A percentile compares a stretch with the other conserved stretches of the same genome.
These are phyloP conservation scores for Bombus consobrinus DNA, from an alignment of 1,140 invertebrate species.

Conservation along the genomic window DNA sequence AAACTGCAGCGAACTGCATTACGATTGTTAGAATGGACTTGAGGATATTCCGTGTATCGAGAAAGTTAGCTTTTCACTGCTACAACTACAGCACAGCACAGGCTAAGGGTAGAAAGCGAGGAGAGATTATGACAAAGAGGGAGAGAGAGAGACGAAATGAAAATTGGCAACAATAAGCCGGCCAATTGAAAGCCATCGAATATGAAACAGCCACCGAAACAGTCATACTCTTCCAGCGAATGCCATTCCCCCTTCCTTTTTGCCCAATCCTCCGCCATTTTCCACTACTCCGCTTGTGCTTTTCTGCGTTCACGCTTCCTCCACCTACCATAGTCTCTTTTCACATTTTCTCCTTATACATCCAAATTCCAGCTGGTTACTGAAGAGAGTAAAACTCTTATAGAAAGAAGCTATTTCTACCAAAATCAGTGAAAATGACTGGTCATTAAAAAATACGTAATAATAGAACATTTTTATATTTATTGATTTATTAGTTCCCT, in stretches of 20 bases:
- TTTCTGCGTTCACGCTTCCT: no score
- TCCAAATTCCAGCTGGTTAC: not conserved
- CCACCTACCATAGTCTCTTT: not conserved
- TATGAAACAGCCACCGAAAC: slow-evolving; percentile 8
- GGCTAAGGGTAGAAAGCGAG: not conserved
- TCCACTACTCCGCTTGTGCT: not conserved
- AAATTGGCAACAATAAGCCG: slow-evolving; percentile 34
- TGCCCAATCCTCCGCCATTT: not conserved
- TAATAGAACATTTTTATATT: no score
- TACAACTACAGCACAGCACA: not conserved
- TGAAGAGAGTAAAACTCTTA: no score
- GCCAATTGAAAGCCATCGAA: slow-evolving; percentile 29
- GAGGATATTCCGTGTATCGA: not conserved
- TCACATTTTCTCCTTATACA: not conserved
- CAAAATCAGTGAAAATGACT: no score
- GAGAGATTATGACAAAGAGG: not conserved
- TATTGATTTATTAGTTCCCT: no score
- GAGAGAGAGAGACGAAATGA: not conserved
- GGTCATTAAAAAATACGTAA: no score
- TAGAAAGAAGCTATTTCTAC: no score
- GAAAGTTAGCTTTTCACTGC: not conserved
- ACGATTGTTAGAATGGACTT: not conserved
- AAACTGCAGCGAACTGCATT: not conserved
- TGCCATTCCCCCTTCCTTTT: not conserved
- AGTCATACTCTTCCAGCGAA: not conserved